phyloP scores from a whole-genome alignment of 2,888 invertebrate species.

The Octonoba sinensis region DNA sequence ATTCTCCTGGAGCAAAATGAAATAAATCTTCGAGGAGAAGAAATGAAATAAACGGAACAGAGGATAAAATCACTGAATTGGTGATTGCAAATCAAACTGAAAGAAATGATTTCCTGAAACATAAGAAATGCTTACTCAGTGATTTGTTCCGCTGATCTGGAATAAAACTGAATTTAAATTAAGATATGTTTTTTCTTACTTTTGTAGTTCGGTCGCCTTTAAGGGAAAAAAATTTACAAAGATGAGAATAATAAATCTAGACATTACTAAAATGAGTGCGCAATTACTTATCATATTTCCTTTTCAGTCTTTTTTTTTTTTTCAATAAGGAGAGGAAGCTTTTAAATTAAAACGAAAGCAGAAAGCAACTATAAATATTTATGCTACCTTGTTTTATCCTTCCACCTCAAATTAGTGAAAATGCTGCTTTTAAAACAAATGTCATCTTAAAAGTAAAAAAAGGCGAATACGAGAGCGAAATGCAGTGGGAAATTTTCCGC shows the following conservation, averaged over 20 bases:
- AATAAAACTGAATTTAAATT: conserved; percentile 35
- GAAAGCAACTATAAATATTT: background rate
- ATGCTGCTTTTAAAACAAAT: background rate
- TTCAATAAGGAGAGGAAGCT: conserved; percentile 6
- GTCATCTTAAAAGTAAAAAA: too few species aligned
- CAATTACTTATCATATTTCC: conserved; percentile 21
- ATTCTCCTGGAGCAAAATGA: conserved; percentile 19
- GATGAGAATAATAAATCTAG: background rate
- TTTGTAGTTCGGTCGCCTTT: background rate
- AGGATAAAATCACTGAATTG: conserved; percentile 26
- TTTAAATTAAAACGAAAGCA: conserved; percentile 3
- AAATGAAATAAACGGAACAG: conserved; percentile 19
- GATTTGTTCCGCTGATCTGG: conserved; percentile 10
- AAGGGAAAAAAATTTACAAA: background rate
- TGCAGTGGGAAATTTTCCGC: too few species aligned
- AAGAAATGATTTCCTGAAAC: conserved; percentile 18
- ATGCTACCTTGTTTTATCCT: background rate
- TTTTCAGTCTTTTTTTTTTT: background rate
- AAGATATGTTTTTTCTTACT: conserved; percentile 23
- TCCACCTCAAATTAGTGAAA: background rate
- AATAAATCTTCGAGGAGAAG: conserved; percentile 25
- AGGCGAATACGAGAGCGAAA: too few species aligned
- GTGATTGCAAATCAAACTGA: conserved; percentile 41
- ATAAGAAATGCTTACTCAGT: conserved; percentile 9
- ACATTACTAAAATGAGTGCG: conserved; percentile 24